Conservation (phyloP, 1,140 invertebrate genomes). For the Pseudachorutes palmiensis region DNA sequence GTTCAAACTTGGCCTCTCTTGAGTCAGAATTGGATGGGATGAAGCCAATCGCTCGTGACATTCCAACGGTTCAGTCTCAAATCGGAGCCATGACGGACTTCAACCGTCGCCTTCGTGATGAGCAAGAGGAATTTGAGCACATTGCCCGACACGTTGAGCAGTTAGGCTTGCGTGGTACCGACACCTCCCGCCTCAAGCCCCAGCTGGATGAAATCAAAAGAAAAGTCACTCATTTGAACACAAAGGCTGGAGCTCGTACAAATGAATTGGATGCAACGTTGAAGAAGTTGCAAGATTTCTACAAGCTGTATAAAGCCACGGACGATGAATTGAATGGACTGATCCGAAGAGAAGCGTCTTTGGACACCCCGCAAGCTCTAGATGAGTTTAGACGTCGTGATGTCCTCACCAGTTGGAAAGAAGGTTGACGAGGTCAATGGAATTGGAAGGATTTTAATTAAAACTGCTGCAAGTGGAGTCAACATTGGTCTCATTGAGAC, state of each 20-base stretch:
- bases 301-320: conserved; percentile 61
- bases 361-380: neutral
- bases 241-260: conserved; percentile 52
- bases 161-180: conserved; percentile 70
- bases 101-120: conserved; percentile 50
- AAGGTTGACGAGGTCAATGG: neutral
- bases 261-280: conserved; percentile 64
- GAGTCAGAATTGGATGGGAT: conserved; percentile 76
- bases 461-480: conserved; percentile 75
- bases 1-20: conserved; percentile 62
- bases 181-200: conserved; percentile 40
- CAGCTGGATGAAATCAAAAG: neutral
- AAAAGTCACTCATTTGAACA: neutral
- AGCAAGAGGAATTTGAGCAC: conserved; percentile 59
- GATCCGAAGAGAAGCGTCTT: neutral
- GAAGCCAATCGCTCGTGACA: conserved; percentile 73
- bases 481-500: conserved; percentile 71
- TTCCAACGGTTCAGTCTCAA: conserved; percentile 72
- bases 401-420: conserved; percentile 36
- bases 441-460: conserved; percentile 70
- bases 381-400: neutral
- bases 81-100: conserved; percentile 66
- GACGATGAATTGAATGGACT: conserved; percentile 68
- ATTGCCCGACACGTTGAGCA: conserved; percentile 62
- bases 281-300: conserved; percentile 71